Evolutionary conservation across 2,113 vertebrate species (phyloP).

Genomic region (Chaenogobius annularis): DNA sequence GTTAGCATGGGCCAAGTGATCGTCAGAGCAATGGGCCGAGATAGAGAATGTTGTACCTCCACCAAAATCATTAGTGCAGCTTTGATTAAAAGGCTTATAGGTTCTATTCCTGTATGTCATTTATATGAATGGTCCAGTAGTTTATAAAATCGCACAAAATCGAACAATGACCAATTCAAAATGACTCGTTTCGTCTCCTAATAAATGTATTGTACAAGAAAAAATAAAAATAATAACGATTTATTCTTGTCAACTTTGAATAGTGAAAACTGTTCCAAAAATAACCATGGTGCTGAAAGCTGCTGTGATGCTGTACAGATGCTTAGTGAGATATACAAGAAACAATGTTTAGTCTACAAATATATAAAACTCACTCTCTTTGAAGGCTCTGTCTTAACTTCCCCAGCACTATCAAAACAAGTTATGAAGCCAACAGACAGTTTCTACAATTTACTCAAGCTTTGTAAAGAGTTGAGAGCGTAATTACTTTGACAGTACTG

Average conservation of each 20-base stretch:
- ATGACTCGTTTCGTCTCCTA: neutral
- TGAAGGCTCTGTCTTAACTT: slow-evolving; percentile 44
- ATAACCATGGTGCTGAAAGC: neutral
- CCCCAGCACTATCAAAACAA: slow-evolving; percentile 43
- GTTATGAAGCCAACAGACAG: slow-evolving; percentile 20
- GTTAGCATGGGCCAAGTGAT: too few species aligned
- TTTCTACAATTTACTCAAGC: slow-evolving; percentile 19
- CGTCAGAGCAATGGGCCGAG: too few species aligned
- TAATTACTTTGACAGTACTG: slow-evolving; percentile 54
- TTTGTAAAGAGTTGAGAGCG: neutral
- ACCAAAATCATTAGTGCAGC: too few species aligned
- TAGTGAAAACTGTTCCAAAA: neutral
- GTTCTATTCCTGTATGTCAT: too few species aligned
- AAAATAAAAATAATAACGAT: neutral
- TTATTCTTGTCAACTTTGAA: neutral
- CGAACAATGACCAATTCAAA: neutral
- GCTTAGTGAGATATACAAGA: slow-evolving; percentile 1
- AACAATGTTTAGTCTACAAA: slow-evolving; percentile 33
- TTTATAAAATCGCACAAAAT: too few species aligned
- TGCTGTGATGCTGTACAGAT: neutral
- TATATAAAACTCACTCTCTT: slow-evolving; percentile 34
- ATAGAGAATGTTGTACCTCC: too few species aligned
- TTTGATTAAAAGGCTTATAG: too few species aligned
- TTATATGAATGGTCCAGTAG: too few species aligned
- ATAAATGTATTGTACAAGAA: neutral